These are phyloP conservation scores for Lindbergichthys nudifrons DNA, from an alignment of 2,797 vertebrate genomes.

Conservation along the genomic window DNA sequence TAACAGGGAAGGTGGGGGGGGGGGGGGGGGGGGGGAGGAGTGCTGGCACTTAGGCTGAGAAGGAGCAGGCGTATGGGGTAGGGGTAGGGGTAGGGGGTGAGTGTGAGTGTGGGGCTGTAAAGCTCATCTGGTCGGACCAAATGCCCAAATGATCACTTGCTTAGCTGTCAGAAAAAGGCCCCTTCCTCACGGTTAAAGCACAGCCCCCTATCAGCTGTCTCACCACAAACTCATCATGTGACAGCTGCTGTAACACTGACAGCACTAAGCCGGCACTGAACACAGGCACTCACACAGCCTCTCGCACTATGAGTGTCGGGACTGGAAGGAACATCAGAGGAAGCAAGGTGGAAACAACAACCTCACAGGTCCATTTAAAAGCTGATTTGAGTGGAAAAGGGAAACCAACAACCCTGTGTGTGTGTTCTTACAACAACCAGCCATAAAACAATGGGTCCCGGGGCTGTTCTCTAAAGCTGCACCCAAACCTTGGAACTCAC, in stretches of 20 bases:
- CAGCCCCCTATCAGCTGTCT: constrained; percentile 46
- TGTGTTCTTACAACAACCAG: constrained; percentile 65
- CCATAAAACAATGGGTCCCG: too few species aligned
- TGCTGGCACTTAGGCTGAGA: constrained; percentile 1
- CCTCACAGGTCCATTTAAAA: constrained; percentile 23
- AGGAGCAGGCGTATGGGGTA: neutral
- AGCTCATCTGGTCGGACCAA: constrained; percentile 56
- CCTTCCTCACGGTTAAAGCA: constrained; percentile 15
- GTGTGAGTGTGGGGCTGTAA: constrained; percentile 11
- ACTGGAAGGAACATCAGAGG: constrained; percentile 24
- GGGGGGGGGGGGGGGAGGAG: constrained; percentile 1
- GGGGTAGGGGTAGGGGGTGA: neutral
- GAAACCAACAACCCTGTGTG: neutral
- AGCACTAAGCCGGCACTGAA: constrained; percentile 12
- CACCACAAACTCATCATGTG: constrained; percentile 34
- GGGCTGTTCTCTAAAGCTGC: too few species aligned
- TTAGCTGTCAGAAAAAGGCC: constrained; percentile 43
- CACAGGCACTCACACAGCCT: constrained; percentile 16
- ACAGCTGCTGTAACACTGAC: constrained; percentile 64
- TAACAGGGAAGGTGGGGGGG: constrained; percentile 20
- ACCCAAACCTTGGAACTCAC: too few species aligned
- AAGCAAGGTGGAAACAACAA: constrained; percentile 42
- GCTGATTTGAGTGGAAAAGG: neutral
- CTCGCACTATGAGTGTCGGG: constrained; percentile 33
- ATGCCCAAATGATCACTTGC: constrained; percentile 43